A percentile compares a stretch with the other conserved stretches of the same genome.
Conservation (phyloP, 2,888 invertebrate genomes). For the Diploptera punctata region DNA sequence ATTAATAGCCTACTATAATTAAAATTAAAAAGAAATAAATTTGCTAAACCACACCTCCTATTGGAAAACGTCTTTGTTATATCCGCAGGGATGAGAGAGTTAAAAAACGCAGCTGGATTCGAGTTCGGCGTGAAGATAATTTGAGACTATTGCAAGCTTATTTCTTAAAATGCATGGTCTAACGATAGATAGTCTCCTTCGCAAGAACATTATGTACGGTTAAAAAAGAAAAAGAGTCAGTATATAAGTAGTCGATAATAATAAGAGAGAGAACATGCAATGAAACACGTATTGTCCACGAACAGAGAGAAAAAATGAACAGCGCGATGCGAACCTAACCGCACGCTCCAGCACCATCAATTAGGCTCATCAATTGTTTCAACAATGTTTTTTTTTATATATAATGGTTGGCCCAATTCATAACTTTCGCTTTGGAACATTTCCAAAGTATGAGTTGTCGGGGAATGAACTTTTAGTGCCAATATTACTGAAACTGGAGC, state of each 20-base stretch:
- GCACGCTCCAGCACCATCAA: background rate
- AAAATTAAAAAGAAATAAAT: too few relatives aligned
- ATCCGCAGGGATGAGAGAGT: too few relatives aligned
- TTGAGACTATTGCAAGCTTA: background rate
- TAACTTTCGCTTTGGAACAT: background rate
- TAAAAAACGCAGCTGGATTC: background rate
- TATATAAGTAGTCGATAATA: background rate
- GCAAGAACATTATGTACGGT: background rate
- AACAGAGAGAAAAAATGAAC: background rate
- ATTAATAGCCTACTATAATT: too few relatives aligned
- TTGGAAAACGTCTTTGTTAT: too few relatives aligned
- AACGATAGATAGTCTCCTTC: background rate
- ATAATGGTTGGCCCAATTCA: background rate
- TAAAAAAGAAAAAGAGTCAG: background rate
- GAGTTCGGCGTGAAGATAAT: background rate
- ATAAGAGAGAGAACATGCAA: background rate
- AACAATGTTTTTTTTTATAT: background rate
- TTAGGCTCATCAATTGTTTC: background rate
- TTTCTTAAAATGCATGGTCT: background rate
- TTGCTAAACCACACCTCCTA: too few relatives aligned
- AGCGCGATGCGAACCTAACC: background rate
- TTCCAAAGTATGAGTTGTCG: background rate
- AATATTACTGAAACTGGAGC: background rate
- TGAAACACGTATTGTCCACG: background rate
- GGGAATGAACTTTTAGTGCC: background rate